Conservation (phyloP, 2,797 vertebrate genomes). For the Amblyraja radiata region DNA sequence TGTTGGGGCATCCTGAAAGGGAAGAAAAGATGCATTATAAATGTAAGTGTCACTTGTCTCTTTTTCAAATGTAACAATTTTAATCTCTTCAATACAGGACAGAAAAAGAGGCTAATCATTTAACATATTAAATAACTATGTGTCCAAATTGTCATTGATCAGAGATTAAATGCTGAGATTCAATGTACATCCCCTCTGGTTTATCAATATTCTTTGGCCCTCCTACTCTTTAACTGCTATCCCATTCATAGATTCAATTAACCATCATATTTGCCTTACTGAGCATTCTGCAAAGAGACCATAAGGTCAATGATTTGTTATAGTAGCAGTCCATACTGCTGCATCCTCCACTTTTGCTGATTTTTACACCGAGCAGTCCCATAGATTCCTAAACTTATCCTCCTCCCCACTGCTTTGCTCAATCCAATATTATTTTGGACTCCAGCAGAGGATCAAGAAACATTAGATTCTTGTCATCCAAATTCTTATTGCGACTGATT, state of each 20-base stretch:
- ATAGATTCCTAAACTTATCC: neutral
- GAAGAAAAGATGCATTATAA: no score
- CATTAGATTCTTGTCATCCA: neutral
- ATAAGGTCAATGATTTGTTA: no score
- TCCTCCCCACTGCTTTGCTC: neutral
- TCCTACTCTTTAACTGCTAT: neutral
- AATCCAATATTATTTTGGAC: neutral
- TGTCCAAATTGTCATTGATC: neutral
- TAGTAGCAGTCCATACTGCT: neutral
- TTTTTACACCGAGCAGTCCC: neutral
- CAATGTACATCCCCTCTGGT: no score
- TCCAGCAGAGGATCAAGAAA: neutral
- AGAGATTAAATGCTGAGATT: neutral
- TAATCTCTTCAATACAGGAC: no score
- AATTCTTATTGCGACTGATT: no score
- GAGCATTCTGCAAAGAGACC: neutral
- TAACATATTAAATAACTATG: no score
- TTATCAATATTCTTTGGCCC: neutral
- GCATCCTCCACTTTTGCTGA: neutral
- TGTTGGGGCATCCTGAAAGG: no score
- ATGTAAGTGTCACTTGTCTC: no score
- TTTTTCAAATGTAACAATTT: no score
- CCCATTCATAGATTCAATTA: no score
- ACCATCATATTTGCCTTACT: neutral
- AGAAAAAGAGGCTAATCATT: no score